Conservation (phyloP, 2,113 vertebrate genomes). For the Apodemus speciosus region DNA sequence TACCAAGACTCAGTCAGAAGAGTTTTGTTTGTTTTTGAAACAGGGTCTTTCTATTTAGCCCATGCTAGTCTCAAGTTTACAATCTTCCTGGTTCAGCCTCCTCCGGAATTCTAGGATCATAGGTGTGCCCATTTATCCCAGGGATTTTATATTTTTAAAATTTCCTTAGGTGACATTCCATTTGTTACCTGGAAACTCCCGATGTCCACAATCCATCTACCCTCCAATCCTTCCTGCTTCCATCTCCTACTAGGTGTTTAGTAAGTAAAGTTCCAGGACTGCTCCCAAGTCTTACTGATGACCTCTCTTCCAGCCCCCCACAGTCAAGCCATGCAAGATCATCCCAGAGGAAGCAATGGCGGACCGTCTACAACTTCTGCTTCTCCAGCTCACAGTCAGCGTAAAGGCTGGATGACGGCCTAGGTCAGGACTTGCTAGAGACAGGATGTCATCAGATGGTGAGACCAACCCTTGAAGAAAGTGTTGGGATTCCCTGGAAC, state of each 20-base stretch:
- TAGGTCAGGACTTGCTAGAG: not conserved
- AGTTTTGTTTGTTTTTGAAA: not conserved
- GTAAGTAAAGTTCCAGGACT: not conserved
- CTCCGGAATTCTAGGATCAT: not conserved
- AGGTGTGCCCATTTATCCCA: not conserved
- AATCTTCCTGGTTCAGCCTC: not conserved
- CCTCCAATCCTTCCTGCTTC: not conserved
- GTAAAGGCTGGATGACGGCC: not conserved
- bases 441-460: not conserved
- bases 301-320: not conserved
- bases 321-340: not conserved
- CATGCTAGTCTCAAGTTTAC: not conserved
- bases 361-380: not conserved
- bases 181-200: not conserved
- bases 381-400: not conserved
- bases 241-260: not conserved
- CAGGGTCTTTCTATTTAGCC: not conserved
- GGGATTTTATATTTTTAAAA: not conserved
- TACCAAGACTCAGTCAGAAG: not conserved
- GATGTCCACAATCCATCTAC: not conserved
- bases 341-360: not conserved
- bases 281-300: not conserved
- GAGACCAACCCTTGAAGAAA: not conserved
- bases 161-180: not conserved
- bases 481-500: not conserved